Base-by-base conservation (phyloP, 2,797 vertebrate genomes). In the Dicrostonyx torquatus region DNA sequence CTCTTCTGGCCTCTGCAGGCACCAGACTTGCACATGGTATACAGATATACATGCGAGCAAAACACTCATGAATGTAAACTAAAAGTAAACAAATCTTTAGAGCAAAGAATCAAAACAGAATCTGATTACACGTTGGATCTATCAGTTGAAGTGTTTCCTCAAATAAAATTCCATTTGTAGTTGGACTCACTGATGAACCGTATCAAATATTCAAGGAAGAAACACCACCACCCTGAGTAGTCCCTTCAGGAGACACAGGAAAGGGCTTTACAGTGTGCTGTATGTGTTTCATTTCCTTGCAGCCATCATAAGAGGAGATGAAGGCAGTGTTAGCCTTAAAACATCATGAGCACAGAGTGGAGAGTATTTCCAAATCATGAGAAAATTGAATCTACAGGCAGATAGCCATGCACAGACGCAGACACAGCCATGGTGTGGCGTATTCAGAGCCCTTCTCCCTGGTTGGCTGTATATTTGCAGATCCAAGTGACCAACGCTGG, bases 141-240 rank as follows among this genome's bases (percentile, higher is more conserved):
- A 24, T 37, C 14, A 17, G 17, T 48, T 64, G 15, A 73, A 50
- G 26, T 4, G 9, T 64, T 64, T 40, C 34, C 55, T 79, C 43
- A 24, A 62, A 31, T 78, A 34, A 62, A 64, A 34, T 22, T 22
- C 5, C 12, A 75, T 37, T 13, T n/a, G 68, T 4, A 34, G 55
- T 22, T 48, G 14, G 14, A 29, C 20, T 60, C 17, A 20, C 14
- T 12, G 48, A 45, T 64, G 29, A 26, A 73, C 22, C 7, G 26
- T 72, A 34, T 53, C 14, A 64, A 40, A 45, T 18, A 5, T 20
- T 83, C 43, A 18, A n/a, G 45, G 45, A 37, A 15, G 40, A 40
- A 50, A 37, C 2, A 6, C 3, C 8, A 6, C 20, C 12, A 7
- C 10, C 29, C 6, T 0, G 5, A 58, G 50, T 10, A 58, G 24